phyloP scores from a whole-genome alignment of 92 coral and sea anemone genomes.

The Epizoanthus illoricatus region DNA sequence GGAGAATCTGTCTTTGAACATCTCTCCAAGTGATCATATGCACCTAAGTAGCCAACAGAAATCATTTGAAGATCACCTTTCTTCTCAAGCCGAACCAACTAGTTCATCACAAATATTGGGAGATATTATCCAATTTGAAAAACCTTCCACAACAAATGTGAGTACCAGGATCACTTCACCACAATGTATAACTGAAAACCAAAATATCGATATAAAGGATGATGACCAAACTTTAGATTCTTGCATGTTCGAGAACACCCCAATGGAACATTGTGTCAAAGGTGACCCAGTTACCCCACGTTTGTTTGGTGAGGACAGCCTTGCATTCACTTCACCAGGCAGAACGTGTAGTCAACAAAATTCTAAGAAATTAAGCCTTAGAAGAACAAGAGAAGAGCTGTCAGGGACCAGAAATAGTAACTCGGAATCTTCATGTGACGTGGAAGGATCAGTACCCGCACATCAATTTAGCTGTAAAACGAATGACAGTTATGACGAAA shows the following conservation, averaged over 20 bases:
- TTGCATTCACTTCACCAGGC: conserved; percentile 17
- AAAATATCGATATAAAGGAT: not conserved
- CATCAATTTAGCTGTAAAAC: not conserved
- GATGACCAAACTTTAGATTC: conserved; percentile 38
- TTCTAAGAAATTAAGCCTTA: conserved; percentile 4
- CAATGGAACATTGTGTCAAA: conserved; percentile 25
- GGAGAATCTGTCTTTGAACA: not conserved
- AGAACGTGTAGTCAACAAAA: conserved; percentile 8
- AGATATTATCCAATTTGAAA: not conserved
- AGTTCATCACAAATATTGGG: not conserved
- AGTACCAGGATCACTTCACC: not conserved
- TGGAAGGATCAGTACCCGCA: not conserved
- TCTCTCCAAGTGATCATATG: not conserved
- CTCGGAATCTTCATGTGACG: not conserved
- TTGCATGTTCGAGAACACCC: not conserved
- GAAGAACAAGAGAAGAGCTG: conserved; percentile 24
- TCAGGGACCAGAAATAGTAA: not conserved
- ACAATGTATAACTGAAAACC: not conserved
- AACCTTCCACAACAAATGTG: not conserved
- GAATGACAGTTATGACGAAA: conserved; percentile 3
- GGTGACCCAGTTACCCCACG: conserved; percentile 46
- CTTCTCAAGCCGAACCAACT: not conserved
- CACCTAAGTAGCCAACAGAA: not conserved
- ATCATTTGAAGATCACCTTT: not conserved
- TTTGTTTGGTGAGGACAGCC: conserved; percentile 53